Evolutionary conservation across 2,888 invertebrate species (phyloP).

Genomic region (Noctua pronuba): DNA sequence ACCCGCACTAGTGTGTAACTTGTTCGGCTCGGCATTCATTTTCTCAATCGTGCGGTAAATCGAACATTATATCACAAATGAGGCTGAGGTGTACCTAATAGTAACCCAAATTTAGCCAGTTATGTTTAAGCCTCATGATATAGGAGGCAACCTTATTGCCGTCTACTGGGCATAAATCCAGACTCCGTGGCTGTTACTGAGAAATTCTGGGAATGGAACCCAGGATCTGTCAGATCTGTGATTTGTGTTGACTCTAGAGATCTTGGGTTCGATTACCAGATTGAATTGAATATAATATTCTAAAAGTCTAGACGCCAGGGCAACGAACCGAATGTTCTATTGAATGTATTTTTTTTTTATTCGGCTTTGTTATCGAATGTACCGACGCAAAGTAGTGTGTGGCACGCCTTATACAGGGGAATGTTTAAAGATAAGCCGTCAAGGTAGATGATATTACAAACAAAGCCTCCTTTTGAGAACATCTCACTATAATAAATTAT

Average conservation of each 20-base stretch:
- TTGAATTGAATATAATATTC: too few relatives aligned
- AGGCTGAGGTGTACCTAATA: too few relatives aligned
- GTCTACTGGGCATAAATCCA: background rate
- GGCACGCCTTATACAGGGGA: slow-evolving; percentile 16
- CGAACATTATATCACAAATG: too few relatives aligned
- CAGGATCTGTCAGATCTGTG: too few relatives aligned
- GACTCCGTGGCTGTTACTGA: background rate
- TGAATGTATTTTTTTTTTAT: background rate
- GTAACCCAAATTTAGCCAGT: background rate
- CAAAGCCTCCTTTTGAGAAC: slow-evolving; percentile 42
- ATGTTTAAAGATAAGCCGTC: slow-evolving; percentile 44
- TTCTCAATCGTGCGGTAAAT: too few relatives aligned
- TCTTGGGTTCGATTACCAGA: too few relatives aligned
- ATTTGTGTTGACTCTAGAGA: too few relatives aligned
- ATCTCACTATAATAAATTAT: slow-evolving; percentile 35
- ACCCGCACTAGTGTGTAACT: too few relatives aligned
- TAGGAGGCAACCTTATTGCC: background rate
- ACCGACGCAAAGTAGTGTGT: slow-evolving; percentile 2
- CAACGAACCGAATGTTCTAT: background rate
- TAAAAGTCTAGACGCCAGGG: background rate
- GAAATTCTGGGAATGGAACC: background rate
- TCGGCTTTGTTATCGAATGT: background rate
- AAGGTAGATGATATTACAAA: slow-evolving; percentile 47
- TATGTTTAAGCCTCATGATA: background rate
- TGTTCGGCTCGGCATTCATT: too few relatives aligned